A percentile compares a stretch with the other conserved stretches of the same genome.
These are phyloP conservation scores for Lysiphlebus fabarum DNA, from an alignment of 1,140 invertebrate species.

Conservation along the genomic window DNA sequence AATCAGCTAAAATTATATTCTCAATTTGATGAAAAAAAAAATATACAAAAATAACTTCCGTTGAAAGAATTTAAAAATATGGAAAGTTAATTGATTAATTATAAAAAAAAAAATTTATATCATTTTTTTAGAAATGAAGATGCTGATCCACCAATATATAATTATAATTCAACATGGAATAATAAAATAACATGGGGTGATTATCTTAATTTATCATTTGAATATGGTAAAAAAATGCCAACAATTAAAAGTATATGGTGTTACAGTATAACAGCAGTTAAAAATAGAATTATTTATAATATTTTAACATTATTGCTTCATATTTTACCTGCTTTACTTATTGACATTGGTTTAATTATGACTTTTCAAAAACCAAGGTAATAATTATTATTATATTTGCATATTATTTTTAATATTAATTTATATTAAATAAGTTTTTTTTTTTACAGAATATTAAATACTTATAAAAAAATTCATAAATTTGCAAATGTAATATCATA, in stretches of 20 bases:
- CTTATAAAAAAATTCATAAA: conserved; percentile 61
- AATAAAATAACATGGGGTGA: conserved; percentile 52
- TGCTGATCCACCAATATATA: conserved; percentile 54
- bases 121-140: conserved; percentile 36
- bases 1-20: not conserved
- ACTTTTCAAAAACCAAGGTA: conserved; percentile 59
- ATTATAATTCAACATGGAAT: conserved; percentile 49
- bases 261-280: conserved; percentile 53
- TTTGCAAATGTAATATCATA: conserved; percentile 58
- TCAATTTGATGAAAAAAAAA: too few species aligned
- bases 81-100: conserved; percentile 4
- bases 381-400: conserved; percentile 23
- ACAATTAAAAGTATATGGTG: conserved; percentile 55
- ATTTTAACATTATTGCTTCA: conserved; percentile 58
- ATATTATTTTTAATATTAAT: conserved; percentile 6
- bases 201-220: conserved; percentile 50
- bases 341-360: conserved; percentile 56
- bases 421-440: conserved; percentile 10
- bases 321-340: conserved; percentile 59
- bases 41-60: too few species aligned
- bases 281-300: conserved; percentile 47
- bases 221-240: conserved; percentile 48
- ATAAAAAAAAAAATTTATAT: conserved; percentile 6
- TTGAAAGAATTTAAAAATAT: too few species aligned
- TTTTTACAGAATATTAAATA: conserved; percentile 54